Percentiles rank a stretch among this genome's conserved stretches.
phyloP scores from a whole-genome alignment of 2,113 vertebrate species.

The Leptosomus discolor region DNA sequence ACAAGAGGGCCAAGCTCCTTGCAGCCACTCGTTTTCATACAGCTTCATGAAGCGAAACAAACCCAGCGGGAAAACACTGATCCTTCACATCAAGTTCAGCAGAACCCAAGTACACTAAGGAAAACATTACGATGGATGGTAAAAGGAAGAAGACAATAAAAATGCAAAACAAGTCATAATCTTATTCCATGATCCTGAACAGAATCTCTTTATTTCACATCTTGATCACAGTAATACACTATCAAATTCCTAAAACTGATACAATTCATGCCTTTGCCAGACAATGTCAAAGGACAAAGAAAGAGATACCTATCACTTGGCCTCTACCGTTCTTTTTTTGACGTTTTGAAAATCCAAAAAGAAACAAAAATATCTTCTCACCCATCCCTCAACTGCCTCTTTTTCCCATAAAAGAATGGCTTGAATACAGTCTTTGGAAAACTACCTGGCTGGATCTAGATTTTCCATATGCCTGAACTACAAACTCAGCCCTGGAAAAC shows the following conservation, averaged over 20 bases:
- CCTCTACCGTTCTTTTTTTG: not conserved
- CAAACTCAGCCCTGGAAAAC: not conserved
- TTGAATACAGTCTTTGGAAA: not conserved
- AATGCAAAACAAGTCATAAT: not conserved
- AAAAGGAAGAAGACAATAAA: not conserved
- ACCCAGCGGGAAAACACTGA: not conserved
- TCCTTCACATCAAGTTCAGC: not conserved
- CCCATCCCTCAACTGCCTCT: not conserved
- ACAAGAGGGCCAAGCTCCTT: not conserved
- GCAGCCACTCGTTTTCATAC: not conserved
- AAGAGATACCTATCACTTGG: not conserved
- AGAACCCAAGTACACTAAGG: not conserved
- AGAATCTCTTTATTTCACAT: not conserved
- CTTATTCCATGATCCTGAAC: fast-evolving
- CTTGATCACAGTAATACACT: not conserved
- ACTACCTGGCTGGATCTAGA: not conserved
- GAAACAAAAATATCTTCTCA: not conserved
- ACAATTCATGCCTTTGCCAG: not conserved
- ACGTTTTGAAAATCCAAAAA: not conserved
- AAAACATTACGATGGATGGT: not conserved
- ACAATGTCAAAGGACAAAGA: not conserved
- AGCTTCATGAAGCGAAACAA: not conserved
- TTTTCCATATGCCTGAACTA: not conserved
- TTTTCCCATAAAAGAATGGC: not conserved
- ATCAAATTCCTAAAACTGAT: not conserved